Base-by-base conservation (phyloP, 2,797 vertebrate species). In the Microctenopoma stevenorrisi region DNA sequence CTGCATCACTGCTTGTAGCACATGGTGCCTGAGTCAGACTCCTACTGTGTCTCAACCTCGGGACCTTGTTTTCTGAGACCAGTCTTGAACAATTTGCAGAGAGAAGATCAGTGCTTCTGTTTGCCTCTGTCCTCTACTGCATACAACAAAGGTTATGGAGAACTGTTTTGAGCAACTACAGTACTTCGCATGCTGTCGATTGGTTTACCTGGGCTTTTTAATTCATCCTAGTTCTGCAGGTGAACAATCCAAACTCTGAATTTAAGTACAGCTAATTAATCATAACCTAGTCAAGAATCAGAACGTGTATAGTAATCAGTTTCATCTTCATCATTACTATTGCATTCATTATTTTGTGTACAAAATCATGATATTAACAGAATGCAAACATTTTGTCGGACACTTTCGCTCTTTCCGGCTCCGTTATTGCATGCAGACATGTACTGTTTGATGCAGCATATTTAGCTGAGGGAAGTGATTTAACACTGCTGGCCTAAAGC, bases 401-500 rank as follows among this genome's bases (percentile, higher is more conserved):
- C 33, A 40, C 14, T 18, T 33, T 43, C 7, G 22, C 6, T 63
- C 33, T 13, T 10, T 47, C 4, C 11, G 30, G 66, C 16, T 33
- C 35, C 56, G 47, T 74, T 38, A 58, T 64, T 43, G 1, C 52
- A 53, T 61, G 54, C 55, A 78, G 52, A 68, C 65, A 62, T 44
- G 52, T n/a, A 7, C 30, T 54, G 35, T 59, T 57, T 65, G 44
- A 59, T 73, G 64, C 74, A 52, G 30, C 47, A n/a, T 54, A 78
- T 76, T 77, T 76, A 77, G 65, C 68, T 26, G 52, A 71, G 56
- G 57, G 67, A 67, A 33, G 70, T 65, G 66, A 84, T 86, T 84
- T 79, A 63, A 81, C 87, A 66, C 18, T n/a, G 42, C 60, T 76
- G 81, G 81, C 76, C 72, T 81, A 9, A 69, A 87, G 83, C 73